Evolutionary conservation across 1,140 invertebrate species (phyloP).

Genomic region (Mactra quadrangularis): DNA sequence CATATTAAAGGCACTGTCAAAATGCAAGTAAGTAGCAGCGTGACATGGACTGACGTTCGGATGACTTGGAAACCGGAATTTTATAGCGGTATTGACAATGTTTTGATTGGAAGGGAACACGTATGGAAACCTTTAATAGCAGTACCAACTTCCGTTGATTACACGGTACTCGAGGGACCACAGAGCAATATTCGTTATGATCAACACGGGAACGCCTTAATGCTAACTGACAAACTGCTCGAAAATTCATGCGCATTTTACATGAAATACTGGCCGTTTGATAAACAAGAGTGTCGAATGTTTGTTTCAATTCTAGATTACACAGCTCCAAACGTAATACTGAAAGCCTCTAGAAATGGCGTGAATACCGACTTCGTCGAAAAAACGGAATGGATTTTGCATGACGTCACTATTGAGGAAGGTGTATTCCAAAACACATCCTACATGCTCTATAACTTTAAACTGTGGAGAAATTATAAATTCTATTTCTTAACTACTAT

Average conservation of each 20-base stretch:
- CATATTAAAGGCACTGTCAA: not conserved
- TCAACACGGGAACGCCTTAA: not conserved
- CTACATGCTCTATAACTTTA: not conserved
- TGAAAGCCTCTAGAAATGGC: not conserved
- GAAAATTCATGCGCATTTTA: conserved; percentile 3
- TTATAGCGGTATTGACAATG: not conserved
- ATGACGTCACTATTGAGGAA: not conserved
- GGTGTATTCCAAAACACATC: not conserved
- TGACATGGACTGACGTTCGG: not conserved
- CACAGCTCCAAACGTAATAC: not conserved
- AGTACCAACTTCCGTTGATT: not conserved
- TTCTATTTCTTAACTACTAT: conserved; percentile 32
- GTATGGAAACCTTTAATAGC: not conserved
- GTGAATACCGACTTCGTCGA: not conserved
- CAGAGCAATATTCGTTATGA: not conserved
- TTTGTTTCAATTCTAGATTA: not conserved
- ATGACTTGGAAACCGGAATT: conserved; percentile 9
- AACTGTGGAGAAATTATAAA: not conserved
- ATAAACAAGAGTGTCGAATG: conserved; percentile 20
- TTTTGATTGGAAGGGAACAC: not conserved
- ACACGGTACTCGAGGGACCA: not conserved
- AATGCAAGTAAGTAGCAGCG: not conserved
- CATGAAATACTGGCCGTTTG: conserved; percentile 43
- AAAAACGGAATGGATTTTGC: conserved; percentile 1
- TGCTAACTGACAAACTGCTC: not conserved